phyloP scores from a whole-genome alignment of 2,888 invertebrate genomes.

The Himalopsyche kuldschensis region DNA sequence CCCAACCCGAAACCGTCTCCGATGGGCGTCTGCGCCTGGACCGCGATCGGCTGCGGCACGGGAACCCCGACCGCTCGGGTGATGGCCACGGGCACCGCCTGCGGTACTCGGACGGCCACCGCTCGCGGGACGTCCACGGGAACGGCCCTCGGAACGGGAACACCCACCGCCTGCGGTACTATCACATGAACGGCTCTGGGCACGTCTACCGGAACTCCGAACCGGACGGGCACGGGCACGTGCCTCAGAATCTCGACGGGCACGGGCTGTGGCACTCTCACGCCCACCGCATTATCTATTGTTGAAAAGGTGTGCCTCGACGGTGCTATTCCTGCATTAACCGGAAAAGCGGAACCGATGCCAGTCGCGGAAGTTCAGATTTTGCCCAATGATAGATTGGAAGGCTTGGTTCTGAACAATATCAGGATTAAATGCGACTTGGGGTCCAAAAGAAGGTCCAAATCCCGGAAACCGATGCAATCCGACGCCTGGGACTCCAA shows the following conservation, averaged over 20 bases:
- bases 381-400: neutral
- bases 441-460: neutral
- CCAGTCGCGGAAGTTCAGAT: neutral
- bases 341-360: neutral
- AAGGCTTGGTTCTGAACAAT: neutral
- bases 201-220: constrained; percentile 53
- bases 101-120: constrained; percentile 59
- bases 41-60: constrained; percentile 58
- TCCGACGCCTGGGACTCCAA: neutral
- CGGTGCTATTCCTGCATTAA: neutral
- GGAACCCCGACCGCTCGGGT: constrained; percentile 59
- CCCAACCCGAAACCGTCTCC: neutral
- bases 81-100: constrained; percentile 57
- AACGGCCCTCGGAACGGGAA: constrained; percentile 51
- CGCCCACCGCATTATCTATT: constrained; percentile 54
- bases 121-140: constrained; percentile 59
- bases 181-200: constrained; percentile 48
- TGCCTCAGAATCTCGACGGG: constrained; percentile 56
- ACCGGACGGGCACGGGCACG: constrained; percentile 55
- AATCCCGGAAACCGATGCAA: neutral
- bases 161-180: constrained; percentile 54
- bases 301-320: constrained; percentile 53
- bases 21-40: constrained; percentile 48
- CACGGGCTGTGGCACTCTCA: constrained; percentile 59
- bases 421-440: neutral